These are phyloP conservation scores for Galago senegalensis DNA, from an alignment of 2,797 vertebrate species.

Conservation along the genomic window DNA sequence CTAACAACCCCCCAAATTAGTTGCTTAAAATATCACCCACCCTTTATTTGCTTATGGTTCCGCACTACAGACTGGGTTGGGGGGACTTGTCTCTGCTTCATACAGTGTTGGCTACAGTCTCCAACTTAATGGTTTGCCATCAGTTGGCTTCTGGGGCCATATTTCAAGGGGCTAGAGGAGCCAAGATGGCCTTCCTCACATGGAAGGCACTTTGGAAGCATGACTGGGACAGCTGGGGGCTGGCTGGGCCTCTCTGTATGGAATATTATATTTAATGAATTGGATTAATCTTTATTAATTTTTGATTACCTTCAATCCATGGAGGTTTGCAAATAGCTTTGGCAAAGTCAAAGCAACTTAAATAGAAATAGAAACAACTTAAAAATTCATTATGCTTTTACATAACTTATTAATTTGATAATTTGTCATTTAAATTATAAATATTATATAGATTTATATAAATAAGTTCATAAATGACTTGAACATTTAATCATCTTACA, in stretches of 20 bases:
- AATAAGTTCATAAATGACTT: neutral
- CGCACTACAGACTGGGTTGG: neutral
- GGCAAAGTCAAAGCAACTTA: constrained; percentile 8
- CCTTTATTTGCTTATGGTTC: neutral
- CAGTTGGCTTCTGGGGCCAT: too few species aligned
- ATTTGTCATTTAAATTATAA: constrained; percentile 3
- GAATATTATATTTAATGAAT: constrained; percentile 10
- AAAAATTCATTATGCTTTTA: constrained; percentile 51
- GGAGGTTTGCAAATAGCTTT: constrained; percentile 46
- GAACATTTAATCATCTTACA: neutral
- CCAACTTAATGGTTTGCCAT: neutral
- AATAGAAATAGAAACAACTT: constrained; percentile 45
- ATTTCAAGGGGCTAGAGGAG: neutral
- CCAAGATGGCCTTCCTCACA: neutral
- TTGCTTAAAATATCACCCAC: neutral
- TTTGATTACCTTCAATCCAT: constrained; percentile 21
- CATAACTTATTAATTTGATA: neutral
- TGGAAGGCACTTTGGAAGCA: too few species aligned
- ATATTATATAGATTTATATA: neutral
- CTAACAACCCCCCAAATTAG: neutral
- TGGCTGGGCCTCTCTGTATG: neutral
- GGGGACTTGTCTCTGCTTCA: neutral
- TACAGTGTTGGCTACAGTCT: neutral
- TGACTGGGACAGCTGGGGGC: neutral
- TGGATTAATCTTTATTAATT: constrained; percentile 30